Percentiles rank a stretch among this genome's conserved stretches.
Conservation (phyloP, 2,888 invertebrate genomes). For the Mechanitis messenoides region DNA sequence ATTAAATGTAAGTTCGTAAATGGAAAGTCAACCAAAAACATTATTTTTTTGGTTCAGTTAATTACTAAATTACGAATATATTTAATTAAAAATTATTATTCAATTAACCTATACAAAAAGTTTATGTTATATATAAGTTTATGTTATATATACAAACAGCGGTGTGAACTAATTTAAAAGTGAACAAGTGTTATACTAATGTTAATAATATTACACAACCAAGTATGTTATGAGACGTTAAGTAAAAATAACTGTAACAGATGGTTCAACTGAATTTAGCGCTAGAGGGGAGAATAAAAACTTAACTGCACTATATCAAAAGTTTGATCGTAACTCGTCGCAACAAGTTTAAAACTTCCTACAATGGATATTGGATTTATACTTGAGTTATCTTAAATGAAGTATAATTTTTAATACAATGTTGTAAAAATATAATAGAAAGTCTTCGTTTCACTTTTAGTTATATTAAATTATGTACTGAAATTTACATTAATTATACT, state of each 20-base stretch:
- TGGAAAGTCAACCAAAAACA: too few relatives aligned
- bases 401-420: constrained; percentile 1
- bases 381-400: constrained; percentile 7
- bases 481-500: too few relatives aligned
- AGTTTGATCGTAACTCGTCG: constrained; percentile 27
- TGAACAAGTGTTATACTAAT: not conserved
- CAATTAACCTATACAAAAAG: too few relatives aligned
- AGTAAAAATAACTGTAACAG: constrained; percentile 28
- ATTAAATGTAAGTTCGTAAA: constrained; percentile 10
- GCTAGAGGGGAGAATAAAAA: constrained; percentile 28
- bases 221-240: constrained; percentile 13
- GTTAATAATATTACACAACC: not conserved
- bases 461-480: too few relatives aligned
- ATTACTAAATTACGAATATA: too few relatives aligned
- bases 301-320: constrained; percentile 31
- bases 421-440: not conserved
- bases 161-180: too few relatives aligned
- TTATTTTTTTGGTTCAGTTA: too few relatives aligned
- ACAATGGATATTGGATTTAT: constrained; percentile 14
- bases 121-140: too few relatives aligned
- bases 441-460: not conserved
- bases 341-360: constrained; percentile 21
- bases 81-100: too few relatives aligned
- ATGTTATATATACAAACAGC: too few relatives aligned
- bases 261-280: constrained; percentile 25